Evolutionary conservation across 1,140 invertebrate species (phyloP), one percentile per base, ranked within the genome.

Genomic region (Heliconius congener): DNA sequence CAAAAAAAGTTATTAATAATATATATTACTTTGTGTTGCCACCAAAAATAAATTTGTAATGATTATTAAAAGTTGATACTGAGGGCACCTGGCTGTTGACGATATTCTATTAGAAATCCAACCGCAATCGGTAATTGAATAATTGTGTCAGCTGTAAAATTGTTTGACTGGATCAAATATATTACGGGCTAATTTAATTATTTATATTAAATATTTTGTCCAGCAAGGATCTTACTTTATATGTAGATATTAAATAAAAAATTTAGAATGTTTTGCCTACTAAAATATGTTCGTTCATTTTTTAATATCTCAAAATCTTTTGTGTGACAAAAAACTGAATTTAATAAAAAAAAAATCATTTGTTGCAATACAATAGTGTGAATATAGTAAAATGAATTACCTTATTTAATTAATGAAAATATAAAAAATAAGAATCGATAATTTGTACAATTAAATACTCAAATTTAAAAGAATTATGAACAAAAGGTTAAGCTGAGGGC

Each of bases 41-140:
- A 42, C 39, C 39, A 42, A 42, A 42, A 42, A 11, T 42, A 42
- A 42, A 11, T 9, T 9, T 42, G 39, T 42, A 42, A 42, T 11
- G 39, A 57, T 57, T n/a, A 57, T 74, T 23, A 39, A 75, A 75
- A 75, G 27, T 75, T 75, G 37, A 16, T 52, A 66, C 23, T 42
- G 1, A 39, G n/a, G 18, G 60, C 5, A 57, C 4, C 16, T 34
- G n/a, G 13, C 23, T 19, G 19, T 18, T 39, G 23, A 23, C 19
- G 37, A 27, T 60, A 27, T 66, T 66, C 74, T 52, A 76, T 76
- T 66, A 76, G 74, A 42, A 37, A 66, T 23, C 55, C 5, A 66
- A 66, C 74, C 74, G 74, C 74, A 66, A 55, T 34, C 37, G n/a
- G 74, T 76, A 76, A 76, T 76, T 42, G 74, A 76, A 76, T 76